These are phyloP conservation scores for Onychostoma macrolepis DNA, from an alignment of 2,113 vertebrate species.

Conservation along the genomic window DNA sequence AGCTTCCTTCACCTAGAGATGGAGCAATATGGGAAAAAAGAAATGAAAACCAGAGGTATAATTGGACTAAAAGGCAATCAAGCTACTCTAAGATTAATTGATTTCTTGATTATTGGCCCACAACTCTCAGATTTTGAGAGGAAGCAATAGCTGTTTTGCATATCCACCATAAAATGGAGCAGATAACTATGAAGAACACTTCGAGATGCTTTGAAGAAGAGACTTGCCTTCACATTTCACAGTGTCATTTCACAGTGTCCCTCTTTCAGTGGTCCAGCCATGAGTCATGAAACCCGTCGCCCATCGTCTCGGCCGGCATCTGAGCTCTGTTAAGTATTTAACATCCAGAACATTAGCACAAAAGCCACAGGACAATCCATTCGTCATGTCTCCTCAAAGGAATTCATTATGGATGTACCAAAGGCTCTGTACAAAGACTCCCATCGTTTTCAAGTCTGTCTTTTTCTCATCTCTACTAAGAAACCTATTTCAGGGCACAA, in stretches of 20 bases:
- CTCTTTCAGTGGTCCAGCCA: background rate
- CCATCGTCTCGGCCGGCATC: slow-evolving; percentile 54
- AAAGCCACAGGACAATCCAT: slow-evolving; percentile 69
- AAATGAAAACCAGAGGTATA: slow-evolving; percentile 17
- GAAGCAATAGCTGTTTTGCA: slow-evolving; percentile 57
- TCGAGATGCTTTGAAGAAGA: slow-evolving; percentile 1
- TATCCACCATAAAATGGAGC: background rate
- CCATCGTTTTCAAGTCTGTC: slow-evolving; percentile 72
- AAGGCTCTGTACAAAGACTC: slow-evolving; percentile 71
- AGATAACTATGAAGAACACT: background rate
- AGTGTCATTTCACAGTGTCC: slow-evolving; percentile 10
- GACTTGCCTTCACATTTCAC: slow-evolving; percentile 8
- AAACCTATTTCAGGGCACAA: slow-evolving; percentile 72
- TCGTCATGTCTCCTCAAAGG: slow-evolving; percentile 67
- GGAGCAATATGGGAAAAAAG: background rate
- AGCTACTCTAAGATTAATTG: slow-evolving; percentile 57
- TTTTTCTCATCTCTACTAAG: slow-evolving; percentile 64
- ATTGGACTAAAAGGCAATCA: slow-evolving; percentile 46
- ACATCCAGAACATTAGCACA: slow-evolving; percentile 62
- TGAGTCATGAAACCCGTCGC: slow-evolving; percentile 38
- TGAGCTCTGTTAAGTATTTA: slow-evolving; percentile 66
- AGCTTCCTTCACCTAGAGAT: slow-evolving; percentile 47
- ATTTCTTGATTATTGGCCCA: slow-evolving; percentile 65
- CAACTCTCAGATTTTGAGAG: slow-evolving; percentile 56
- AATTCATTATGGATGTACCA: slow-evolving; percentile 75